Evolutionary conservation across 2,797 vertebrate species (phyloP).

Genomic region (Pangasius krempfi): DNA sequence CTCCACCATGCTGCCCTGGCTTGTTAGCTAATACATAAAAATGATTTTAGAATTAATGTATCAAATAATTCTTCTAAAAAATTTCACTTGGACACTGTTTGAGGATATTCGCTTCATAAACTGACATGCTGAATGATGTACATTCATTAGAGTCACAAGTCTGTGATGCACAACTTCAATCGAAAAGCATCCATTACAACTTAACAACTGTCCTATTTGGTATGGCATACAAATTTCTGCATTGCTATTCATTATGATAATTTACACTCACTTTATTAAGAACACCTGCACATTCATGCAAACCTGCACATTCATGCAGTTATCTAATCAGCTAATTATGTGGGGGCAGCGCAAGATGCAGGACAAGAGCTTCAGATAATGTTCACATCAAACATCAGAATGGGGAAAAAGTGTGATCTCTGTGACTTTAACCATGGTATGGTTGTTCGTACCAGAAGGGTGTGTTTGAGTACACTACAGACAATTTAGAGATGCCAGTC

Average conservation of each 20-base stretch:
- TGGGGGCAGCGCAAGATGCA: too few relatives aligned
- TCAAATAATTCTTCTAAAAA: not conserved
- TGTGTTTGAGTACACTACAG: too few relatives aligned
- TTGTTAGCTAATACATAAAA: not conserved
- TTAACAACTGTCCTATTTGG: not conserved
- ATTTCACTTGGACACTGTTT: not conserved
- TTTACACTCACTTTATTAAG: not conserved
- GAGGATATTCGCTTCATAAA: not conserved
- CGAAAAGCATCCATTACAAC: not conserved
- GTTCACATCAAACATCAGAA: too few relatives aligned
- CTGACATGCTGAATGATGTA: not conserved
- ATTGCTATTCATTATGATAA: not conserved
- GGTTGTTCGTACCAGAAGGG: too few relatives aligned
- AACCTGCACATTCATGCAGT: too few relatives aligned
- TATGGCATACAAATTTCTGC: not conserved
- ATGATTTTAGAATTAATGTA: not conserved
- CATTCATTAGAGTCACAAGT: not conserved
- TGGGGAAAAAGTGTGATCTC: too few relatives aligned
- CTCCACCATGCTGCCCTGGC: not conserved
- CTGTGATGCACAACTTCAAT: not conserved
- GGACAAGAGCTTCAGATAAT: too few relatives aligned
- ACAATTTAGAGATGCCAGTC: too few relatives aligned
- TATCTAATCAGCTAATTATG: too few relatives aligned
- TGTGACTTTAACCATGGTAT: too few relatives aligned
- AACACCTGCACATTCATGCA: not conserved